Percentiles rank a stretch among this genome's conserved stretches.
Evolutionary conservation across 1,140 invertebrate genomes (phyloP).

Genomic region (Drosophila lowei): DNA sequence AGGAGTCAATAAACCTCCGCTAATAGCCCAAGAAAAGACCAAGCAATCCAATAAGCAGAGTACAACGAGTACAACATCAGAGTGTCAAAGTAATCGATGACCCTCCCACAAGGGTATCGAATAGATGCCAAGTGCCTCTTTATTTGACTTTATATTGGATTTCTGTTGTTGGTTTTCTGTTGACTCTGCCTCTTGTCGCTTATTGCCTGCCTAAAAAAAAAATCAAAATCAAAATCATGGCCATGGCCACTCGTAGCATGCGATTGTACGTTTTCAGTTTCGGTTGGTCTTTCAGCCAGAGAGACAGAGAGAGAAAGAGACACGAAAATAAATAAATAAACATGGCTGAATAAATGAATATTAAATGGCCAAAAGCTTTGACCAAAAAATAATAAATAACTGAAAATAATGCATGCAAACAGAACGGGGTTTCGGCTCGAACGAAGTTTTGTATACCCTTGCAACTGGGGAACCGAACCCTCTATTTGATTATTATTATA

Average conservation of each 20-base stretch:
- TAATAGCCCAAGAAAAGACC: background rate
- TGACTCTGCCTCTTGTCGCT: constrained; percentile 22
- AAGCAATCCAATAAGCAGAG: constrained; percentile 6
- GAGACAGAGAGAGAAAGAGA: constrained; percentile 42
- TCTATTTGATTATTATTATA: too few species aligned
- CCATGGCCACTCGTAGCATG: constrained; percentile 67
- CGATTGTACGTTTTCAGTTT: constrained; percentile 68
- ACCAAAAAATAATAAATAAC: constrained; percentile 39
- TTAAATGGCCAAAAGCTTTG: constrained; percentile 66
- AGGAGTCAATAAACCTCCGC: too few species aligned
- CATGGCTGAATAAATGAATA: constrained; percentile 80
- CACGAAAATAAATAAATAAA: constrained; percentile 71
- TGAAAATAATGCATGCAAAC: constrained; percentile 34
- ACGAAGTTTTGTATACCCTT: too few species aligned
- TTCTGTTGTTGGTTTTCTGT: constrained; percentile 33
- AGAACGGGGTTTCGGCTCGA: constrained; percentile 15
- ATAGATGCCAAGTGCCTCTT: constrained; percentile 65
- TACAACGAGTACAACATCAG: background rate
- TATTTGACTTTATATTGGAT: constrained; percentile 36
- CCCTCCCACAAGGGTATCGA: constrained; percentile 43
- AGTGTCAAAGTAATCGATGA: constrained; percentile 27
- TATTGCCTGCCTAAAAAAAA: constrained; percentile 50
- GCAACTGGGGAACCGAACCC: too few species aligned
- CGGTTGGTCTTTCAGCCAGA: constrained; percentile 49
- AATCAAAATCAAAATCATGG: constrained; percentile 74